A percentile compares a stretch with the other conserved stretches of the same genome.
Evolutionary conservation across 2,797 vertebrate genomes (phyloP).

Genomic region (Periparus ater): DNA sequence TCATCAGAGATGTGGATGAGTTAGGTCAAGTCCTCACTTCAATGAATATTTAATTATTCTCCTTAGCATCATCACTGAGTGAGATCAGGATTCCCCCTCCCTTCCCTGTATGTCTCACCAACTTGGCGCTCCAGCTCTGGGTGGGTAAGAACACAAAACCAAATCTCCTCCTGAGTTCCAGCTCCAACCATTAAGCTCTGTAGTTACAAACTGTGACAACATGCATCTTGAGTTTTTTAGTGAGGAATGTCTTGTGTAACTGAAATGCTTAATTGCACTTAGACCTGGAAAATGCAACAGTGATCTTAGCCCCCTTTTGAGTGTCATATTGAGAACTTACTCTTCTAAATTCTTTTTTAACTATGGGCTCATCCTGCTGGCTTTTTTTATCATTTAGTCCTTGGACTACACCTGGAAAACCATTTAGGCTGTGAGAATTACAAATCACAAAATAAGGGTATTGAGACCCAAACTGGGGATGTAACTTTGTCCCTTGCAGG

Average conservation of each 20-base stretch:
- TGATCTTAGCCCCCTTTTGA: not conserved
- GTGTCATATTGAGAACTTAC: not conserved
- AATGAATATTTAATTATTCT: conserved; percentile 23
- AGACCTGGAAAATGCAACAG: not conserved
- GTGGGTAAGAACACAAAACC: not conserved
- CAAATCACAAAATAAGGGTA: not conserved
- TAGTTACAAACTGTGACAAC: not conserved
- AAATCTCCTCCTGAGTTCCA: not conserved
- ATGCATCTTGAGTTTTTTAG: not conserved
- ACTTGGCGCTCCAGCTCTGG: not conserved
- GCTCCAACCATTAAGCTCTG: not conserved
- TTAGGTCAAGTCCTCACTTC: not conserved
- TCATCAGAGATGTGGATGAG: conserved; percentile 19
- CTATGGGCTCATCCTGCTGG: not conserved
- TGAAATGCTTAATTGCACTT: not conserved
- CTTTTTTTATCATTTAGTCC: not conserved
- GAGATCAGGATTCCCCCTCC: conserved; percentile 2
- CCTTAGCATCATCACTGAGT: not conserved
- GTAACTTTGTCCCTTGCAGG: not conserved
- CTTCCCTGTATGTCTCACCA: not conserved
- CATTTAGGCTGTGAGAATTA: not conserved
- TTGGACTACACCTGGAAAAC: not conserved
- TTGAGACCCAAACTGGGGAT: not conserved
- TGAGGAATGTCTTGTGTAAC: not conserved
- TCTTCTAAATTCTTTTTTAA: not conserved